phyloP scores from a whole-genome alignment of 2,797 vertebrate species.

The Sparus aurata region DNA sequence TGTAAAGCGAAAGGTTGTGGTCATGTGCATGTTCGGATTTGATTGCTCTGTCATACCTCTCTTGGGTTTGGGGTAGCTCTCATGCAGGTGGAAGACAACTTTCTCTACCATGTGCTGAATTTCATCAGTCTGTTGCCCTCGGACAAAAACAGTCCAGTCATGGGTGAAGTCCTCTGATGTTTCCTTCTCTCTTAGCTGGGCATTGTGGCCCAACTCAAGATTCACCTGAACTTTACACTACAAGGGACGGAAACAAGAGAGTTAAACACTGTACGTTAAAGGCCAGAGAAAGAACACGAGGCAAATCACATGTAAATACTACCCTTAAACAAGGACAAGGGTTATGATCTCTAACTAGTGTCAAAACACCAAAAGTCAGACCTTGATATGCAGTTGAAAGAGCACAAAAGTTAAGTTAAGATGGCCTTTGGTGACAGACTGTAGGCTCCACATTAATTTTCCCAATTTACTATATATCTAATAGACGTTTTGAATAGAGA shows the following conservation, averaged over 20 bases:
- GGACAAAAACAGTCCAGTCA: conserved; percentile 96
- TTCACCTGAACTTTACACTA: conserved; percentile 95
- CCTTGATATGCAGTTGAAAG: background rate
- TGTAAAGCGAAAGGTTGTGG: background rate
- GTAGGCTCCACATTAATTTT: background rate
- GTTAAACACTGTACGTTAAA: background rate
- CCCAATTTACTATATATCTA: too few species aligned
- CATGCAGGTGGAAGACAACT: conserved; percentile 92
- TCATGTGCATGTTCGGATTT: background rate
- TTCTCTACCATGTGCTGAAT: conserved; percentile 95
- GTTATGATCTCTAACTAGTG: background rate
- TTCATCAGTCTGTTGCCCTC: conserved; percentile 89
- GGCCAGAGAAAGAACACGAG: background rate
- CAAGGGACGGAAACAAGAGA: conserved; percentile 1
- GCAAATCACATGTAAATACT: too few species aligned
- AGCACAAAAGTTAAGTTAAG: background rate
- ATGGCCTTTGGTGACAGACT: background rate
- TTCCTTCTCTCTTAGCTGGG: conserved; percentile 92
- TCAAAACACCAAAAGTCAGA: background rate
- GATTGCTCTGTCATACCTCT: conserved; percentile 79
- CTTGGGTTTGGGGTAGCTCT: conserved; percentile 93
- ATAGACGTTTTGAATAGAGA: too few species aligned
- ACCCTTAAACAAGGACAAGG: background rate
- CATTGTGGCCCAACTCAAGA: conserved; percentile 93
- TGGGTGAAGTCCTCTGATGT: conserved; percentile 94